These are phyloP conservation scores for Phyllotis vaccarum DNA, from an alignment of 2,797 vertebrate species.

Conservation along the genomic window DNA sequence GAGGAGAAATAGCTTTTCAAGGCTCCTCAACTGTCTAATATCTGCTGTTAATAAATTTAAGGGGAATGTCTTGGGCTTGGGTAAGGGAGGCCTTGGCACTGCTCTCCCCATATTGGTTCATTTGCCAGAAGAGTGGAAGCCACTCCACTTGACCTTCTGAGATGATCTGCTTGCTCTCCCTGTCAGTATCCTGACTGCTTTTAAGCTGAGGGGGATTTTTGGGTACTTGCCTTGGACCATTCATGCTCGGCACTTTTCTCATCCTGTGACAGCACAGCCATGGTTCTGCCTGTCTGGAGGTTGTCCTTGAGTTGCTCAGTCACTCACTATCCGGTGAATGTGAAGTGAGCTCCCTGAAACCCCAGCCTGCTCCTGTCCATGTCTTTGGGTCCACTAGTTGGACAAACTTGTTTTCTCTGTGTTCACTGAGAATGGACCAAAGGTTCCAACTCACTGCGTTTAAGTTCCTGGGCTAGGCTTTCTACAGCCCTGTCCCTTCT, in stretches of 20 bases:
- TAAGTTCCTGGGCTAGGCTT: neutral
- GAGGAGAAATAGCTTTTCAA: neutral
- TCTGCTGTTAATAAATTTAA: neutral
- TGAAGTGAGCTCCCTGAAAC: neutral
- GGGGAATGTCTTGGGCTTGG: neutral
- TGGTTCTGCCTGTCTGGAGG: neutral
- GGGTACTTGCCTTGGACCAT: neutral
- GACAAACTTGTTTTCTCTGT: slow-evolving; percentile 6
- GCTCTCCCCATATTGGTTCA: neutral
- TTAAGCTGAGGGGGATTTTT: neutral
- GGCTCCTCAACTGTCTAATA: neutral
- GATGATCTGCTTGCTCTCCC: neutral
- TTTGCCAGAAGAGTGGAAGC: neutral
- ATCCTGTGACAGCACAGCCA: neutral
- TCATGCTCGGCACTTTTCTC: neutral
- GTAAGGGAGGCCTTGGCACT: neutral
- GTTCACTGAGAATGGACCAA: neutral
- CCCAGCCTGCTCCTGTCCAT: neutral
- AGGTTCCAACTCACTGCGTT: neutral
- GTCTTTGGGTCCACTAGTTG: neutral
- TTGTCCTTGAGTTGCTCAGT: neutral
- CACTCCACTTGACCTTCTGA: neutral
- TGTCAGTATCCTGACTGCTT: neutral
- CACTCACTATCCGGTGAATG: too few relatives aligned
- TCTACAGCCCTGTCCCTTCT: neutral